Evolutionary conservation across 2,888 invertebrate species (phyloP).

Genomic region (Syritta pipiens): DNA sequence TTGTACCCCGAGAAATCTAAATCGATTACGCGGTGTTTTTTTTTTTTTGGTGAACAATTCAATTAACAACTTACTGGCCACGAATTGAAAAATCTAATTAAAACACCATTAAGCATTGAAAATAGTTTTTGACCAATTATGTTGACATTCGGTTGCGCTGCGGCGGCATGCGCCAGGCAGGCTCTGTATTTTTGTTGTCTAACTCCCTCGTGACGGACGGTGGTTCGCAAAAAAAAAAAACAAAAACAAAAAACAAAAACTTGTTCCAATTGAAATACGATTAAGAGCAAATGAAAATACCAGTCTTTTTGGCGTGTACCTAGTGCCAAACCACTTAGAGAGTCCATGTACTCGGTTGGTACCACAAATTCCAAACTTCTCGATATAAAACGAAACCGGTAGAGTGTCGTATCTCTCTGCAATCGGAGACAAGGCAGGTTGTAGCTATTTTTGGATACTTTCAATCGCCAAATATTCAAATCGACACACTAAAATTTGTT

Average conservation of each 20-base stretch:
- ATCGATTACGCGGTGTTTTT: not conserved
- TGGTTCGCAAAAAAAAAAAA: too few relatives aligned
- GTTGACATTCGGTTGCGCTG: constrained; percentile 16
- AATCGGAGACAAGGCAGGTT: not conserved
- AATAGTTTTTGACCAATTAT: constrained; percentile 4
- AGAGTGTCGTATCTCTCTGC: not conserved
- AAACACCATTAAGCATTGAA: constrained; percentile 18
- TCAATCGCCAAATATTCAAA: constrained; percentile 25
- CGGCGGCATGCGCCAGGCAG: too few relatives aligned
- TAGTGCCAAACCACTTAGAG: not conserved
- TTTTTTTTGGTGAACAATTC: constrained; percentile 1
- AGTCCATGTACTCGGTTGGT: not conserved
- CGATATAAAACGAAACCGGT: not conserved
- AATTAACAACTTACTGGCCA: constrained; percentile 2
- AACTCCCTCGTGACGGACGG: too few relatives aligned
- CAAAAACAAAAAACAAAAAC: too few relatives aligned
- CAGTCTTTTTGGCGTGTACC: not conserved
- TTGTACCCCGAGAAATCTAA: not conserved
- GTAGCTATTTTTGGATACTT: constrained; percentile 1
- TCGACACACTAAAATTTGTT: too few relatives aligned
- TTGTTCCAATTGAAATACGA: constrained; percentile 35
- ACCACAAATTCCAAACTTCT: not conserved
- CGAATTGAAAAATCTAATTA: too few relatives aligned
- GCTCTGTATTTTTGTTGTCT: not conserved
- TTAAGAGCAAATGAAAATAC: constrained; percentile 27